phyloP scores from a whole-genome alignment of 2,113 vertebrate species.

The Semnopithecus entellus region DNA sequence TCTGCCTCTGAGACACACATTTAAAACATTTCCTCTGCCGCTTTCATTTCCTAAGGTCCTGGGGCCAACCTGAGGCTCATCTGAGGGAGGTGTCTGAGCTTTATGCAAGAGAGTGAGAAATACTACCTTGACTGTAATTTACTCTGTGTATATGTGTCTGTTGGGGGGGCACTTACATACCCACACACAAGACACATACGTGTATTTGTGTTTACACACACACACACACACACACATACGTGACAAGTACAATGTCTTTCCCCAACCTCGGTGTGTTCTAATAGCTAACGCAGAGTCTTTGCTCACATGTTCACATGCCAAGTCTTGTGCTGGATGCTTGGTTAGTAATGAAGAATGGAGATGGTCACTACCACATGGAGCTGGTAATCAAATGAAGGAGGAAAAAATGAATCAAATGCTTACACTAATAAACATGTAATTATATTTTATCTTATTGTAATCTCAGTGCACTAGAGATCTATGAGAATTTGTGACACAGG shows the following conservation, averaged over 20 bases:
- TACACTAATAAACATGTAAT: neutral
- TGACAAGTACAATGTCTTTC: neutral
- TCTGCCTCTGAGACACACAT: neutral
- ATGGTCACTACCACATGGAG: fast-evolving
- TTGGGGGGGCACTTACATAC: neutral
- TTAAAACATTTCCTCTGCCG: neutral
- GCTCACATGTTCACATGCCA: neutral
- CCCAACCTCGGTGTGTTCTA: neutral
- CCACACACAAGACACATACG: neutral
- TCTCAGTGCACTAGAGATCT: neutral
- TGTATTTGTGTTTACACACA: neutral
- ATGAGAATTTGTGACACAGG: neutral
- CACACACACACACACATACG: too few species aligned
- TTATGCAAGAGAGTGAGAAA: neutral
- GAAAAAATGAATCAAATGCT: neutral
- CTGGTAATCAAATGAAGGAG: neutral
- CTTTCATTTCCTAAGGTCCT: neutral
- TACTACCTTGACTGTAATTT: neutral
- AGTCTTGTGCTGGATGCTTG: fast-evolving
- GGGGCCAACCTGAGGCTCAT: neutral
- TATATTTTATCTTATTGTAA: neutral
- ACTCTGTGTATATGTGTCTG: fast-evolving
- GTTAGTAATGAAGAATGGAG: neutral
- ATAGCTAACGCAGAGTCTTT: neutral
- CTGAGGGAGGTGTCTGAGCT: neutral